Evolutionary conservation across 2,797 vertebrate species (phyloP).

Genomic region (Sarcophilus harrisii): DNA sequence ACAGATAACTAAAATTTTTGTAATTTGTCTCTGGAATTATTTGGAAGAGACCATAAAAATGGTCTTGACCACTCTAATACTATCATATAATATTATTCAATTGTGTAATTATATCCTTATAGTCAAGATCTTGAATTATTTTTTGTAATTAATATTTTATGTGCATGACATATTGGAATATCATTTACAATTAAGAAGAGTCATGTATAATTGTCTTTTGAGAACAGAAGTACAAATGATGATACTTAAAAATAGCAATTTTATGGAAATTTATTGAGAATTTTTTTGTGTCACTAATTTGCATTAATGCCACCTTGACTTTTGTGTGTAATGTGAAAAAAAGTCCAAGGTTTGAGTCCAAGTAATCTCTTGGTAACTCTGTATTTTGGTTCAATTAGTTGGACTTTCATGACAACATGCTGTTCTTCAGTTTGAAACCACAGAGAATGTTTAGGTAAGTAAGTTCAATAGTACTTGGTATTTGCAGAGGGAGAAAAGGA

Average conservation of each 20-base stretch:
- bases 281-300: conserved; percentile 78
- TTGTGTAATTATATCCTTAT: conserved; percentile 82
- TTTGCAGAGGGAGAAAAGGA: conserved; percentile 28
- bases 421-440: conserved; percentile 29
- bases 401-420: conserved; percentile 51
- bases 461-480: conserved; percentile 4
- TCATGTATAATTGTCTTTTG: conserved; percentile 73
- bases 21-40: conserved; percentile 31
- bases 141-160: conserved; percentile 77
- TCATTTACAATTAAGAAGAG: conserved; percentile 40
- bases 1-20: conserved; percentile 32
- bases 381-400: conserved; percentile 7
- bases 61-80: conserved; percentile 62
- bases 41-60: conserved; percentile 46
- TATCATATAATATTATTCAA: conserved; percentile 81
- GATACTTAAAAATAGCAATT: conserved; percentile 82
- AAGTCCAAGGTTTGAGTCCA: conserved; percentile 32
- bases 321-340: conserved; percentile 72
- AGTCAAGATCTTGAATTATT: conserved; percentile 81
- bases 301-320: conserved; percentile 70
- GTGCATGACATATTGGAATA: conserved; percentile 76
- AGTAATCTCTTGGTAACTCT: conserved; percentile 41
- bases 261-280: conserved; percentile 80
- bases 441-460: conserved; percentile 30
- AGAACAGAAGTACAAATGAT: conserved; percentile 79